These are phyloP conservation scores for Myotis yumanensis DNA, from an alignment of 2,113 vertebrate genomes.

Conservation along the genomic window DNA sequence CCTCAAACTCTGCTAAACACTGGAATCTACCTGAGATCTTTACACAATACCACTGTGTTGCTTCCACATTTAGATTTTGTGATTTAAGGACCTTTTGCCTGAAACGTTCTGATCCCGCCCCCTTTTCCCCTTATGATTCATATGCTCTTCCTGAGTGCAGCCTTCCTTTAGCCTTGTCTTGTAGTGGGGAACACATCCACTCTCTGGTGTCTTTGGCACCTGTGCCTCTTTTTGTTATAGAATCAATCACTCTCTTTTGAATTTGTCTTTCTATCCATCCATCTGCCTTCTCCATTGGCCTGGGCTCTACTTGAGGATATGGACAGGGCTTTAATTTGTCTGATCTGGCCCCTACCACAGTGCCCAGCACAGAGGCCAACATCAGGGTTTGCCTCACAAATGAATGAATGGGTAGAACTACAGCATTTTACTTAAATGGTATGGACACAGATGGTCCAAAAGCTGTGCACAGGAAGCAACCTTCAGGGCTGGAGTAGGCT, in stretches of 20 bases:
- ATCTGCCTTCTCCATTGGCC: fast-evolving
- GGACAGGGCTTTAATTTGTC: neutral
- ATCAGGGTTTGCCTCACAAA: neutral
- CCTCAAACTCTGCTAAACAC: neutral
- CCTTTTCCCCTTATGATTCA: neutral
- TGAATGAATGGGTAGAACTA: neutral
- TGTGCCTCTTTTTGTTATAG: neutral
- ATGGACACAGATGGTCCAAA: neutral
- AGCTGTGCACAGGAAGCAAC: neutral
- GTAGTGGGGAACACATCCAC: fast-evolving
- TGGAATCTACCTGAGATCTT: neutral
- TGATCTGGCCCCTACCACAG: neutral
- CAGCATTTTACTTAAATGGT: neutral
- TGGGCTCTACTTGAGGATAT: neutral
- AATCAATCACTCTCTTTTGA: neutral
- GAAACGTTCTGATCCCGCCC: neutral
- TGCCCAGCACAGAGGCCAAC: neutral
- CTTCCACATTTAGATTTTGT: neutral
- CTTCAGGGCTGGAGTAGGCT: neutral
- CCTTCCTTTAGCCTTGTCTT: neutral
- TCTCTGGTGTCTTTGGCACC: neutral
- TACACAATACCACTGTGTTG: neutral
- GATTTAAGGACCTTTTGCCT: neutral
- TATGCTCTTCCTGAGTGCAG: fast-evolving
- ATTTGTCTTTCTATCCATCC: neutral